Base-by-base conservation (phyloP, 92 coral and sea anemone genomes). In the Palythoa grandiflora region DNA sequence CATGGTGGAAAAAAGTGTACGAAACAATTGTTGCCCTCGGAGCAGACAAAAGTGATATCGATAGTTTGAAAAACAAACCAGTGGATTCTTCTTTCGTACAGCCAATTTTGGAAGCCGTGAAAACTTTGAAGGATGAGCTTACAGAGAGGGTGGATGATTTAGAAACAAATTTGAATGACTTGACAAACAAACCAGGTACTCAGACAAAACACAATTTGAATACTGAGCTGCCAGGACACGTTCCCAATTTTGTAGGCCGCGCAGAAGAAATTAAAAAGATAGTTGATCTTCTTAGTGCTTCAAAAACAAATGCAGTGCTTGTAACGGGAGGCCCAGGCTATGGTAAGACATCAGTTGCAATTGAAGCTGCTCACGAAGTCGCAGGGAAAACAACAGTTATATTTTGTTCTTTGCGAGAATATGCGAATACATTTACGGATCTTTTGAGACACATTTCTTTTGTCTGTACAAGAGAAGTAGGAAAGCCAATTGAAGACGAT, bases 271-370 rank as follows among this genome's bases (percentile, higher is more conserved):
- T 84, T 9, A 47, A 70, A 8, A 10, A 54, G 13, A 71, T 78
- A 8, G 10, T 40, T 20, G 51, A 76, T 7, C 16, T 48, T 48
- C 48, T 89, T 59, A 66, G 54, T 12, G 28, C 59, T 28, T 79
- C 71, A 19, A 51, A 60, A 5, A 48, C 40, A 54, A 36, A 83
- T 14, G 77, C 87, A 6, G 89, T 85, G n/a, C 16, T 85, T 17
- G 73, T 89, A 53, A 89, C 92, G 19, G 92, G 92, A 9, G 89
- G 89, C 7, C 92, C 92, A 5, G 92, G 92, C 5, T 89, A 75
- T 68, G 92, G 92, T 12, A 89, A 89, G 74, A 85, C 89, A 1
- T 51, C 92, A 39, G 75, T 78, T 55, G 89, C 86, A 1, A 84
- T 77, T 57, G 60, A 35, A 37, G 77, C 83, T 14, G 92, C 89